Base-by-base conservation (phyloP, 1,140 invertebrate species). In the Harpegnathos saltator region DNA sequence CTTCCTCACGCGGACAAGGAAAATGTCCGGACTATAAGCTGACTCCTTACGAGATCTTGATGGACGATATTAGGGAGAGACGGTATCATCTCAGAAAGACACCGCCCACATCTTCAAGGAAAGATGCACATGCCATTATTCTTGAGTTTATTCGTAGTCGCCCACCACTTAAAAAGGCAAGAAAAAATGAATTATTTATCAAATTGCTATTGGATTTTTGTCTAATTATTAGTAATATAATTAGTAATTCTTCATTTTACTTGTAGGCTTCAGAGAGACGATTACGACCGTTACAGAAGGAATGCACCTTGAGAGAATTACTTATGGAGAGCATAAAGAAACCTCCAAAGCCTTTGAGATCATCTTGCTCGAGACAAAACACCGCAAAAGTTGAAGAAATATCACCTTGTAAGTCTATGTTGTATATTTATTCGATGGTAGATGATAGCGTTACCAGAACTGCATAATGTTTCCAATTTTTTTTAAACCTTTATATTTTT, bases 1-100 rank as follows among this genome's bases (percentile, higher is more conserved):
- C 73, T 14, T 58, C 74, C 3, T 83, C 61, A 5, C 88, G 84
- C 4, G 86, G 83, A 26, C 83, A 85, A 48, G 83, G 89, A 15
- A 91, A 81, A 96, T 96, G 54, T 95, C 96, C 59, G 96, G 98
- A 99, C 94, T 99, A 97, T 93, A 98, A 99, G 93, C 93, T 99
- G 83, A 99, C 98, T n/a, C 98, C 98, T 9, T 99, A 99, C 92
- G 98, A 99, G 95, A 99, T 99, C 90, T 95, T 99, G 15, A 98
- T 99, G 97, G 98, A 99, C 90, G 98, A 99, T 91, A 99, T 99
- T 86, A 95, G 98, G 87, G 97, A 97, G 29, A 96, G 97, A 89
- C 96, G 97, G 89, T 99, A 98, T 94, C 97, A 97, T 90, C 94
- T 97, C 72, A 96, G 96, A 88, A 97, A 97, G 94, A 91, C 93